Evolutionary conservation across 2,797 vertebrate species (phyloP).

Genomic region (Anguilla pacifica): DNA sequence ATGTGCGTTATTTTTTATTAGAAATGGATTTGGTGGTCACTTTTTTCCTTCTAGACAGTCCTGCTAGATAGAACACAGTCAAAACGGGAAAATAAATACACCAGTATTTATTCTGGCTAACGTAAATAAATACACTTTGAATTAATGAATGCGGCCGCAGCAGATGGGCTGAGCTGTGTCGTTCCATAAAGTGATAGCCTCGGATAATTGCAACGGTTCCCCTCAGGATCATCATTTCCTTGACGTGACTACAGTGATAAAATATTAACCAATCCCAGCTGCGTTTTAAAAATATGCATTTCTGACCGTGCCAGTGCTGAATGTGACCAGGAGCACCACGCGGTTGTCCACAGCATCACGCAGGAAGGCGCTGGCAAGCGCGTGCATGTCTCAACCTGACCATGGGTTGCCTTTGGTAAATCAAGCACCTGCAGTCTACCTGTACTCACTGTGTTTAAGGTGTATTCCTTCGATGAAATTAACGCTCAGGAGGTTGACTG

Average conservation of each 20-base stretch:
- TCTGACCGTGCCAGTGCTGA: not conserved
- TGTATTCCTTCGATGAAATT: not conserved
- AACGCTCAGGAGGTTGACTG: too few relatives aligned
- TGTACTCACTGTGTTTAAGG: not conserved
- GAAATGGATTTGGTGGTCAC: not conserved
- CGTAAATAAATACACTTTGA: not conserved
- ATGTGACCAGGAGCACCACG: too few relatives aligned
- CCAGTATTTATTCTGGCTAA: not conserved
- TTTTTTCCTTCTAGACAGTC: not conserved
- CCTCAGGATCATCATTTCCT: not conserved
- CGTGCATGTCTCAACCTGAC: too few relatives aligned
- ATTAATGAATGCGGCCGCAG: too few relatives aligned
- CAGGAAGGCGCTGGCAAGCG: too few relatives aligned
- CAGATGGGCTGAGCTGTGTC: not conserved
- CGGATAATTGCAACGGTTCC: not conserved
- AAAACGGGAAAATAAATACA: too few relatives aligned
- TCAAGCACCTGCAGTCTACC: not conserved
- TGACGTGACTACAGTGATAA: not conserved
- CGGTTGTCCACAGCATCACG: too few relatives aligned
- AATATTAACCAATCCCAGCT: not conserved
- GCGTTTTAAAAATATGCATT: not conserved
- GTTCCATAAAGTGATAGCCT: not conserved
- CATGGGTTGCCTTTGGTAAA: not conserved
- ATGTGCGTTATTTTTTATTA: not conserved
- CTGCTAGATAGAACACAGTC: not conserved